phyloP scores from a whole-genome alignment of 2,888 invertebrate species.

The Pomacea canaliculata region DNA sequence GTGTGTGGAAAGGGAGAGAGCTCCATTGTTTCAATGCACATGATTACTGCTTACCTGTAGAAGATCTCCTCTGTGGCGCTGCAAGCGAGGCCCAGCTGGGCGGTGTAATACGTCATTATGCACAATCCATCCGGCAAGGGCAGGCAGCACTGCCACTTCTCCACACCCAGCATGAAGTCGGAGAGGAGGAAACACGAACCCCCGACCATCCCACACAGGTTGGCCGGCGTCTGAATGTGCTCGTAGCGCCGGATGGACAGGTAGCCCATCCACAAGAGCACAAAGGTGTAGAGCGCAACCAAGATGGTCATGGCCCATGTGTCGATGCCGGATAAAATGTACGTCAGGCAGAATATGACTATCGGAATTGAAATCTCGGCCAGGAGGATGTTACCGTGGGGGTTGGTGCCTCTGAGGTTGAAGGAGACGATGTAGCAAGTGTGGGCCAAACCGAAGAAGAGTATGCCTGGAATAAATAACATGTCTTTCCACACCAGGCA shows the following conservation, averaged over 20 bases:
- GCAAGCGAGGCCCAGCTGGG: background rate
- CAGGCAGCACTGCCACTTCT: background rate
- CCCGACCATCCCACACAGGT: background rate
- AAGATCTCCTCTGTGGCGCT: background rate
- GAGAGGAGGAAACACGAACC: background rate
- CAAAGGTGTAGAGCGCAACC: background rate
- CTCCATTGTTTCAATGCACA: too few species aligned
- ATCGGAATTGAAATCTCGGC: background rate
- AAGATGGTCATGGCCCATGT: background rate
- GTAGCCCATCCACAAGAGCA: background rate
- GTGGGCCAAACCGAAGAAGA: background rate
- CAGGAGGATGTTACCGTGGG: background rate
- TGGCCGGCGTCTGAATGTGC: background rate
- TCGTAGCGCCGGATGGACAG: background rate
- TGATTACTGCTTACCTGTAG: too few species aligned
- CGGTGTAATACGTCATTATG: background rate
- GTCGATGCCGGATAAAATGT: background rate
- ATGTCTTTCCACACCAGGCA: background rate
- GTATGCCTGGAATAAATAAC: background rate
- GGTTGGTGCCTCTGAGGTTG: background rate
- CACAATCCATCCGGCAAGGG: background rate
- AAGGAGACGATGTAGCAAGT: background rate
- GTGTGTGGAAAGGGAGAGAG: too few species aligned
- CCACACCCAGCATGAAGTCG: background rate
- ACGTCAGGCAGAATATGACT: background rate